Base-by-base conservation (phyloP, 2,888 invertebrate genomes). In the Cheilosia scutellata region DNA sequence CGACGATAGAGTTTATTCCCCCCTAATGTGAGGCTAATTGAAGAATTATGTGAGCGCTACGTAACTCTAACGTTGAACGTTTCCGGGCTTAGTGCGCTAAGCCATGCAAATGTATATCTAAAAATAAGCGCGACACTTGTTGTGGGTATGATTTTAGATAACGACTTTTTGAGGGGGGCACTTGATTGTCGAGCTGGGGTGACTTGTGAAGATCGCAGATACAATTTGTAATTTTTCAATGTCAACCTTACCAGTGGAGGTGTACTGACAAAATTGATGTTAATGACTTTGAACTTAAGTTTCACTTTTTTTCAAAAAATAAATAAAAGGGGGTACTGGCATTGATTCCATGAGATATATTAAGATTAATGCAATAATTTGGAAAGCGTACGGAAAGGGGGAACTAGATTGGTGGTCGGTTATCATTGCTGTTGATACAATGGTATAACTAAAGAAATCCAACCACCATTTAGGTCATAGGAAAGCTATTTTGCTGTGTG, bases 1-100 rank as follows among this genome's bases (percentile, higher is more conserved):
- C 55, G 16, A 31, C 40, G 53, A 47, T 37, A 25, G 29, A 33
- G 66, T 72, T 80, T 68, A 68, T 80, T 66, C 33, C 44, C 53
- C 74, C 44, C 62, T 11, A 13, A 40, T 27, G 65, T 47, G 51
- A 66, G 33, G 33, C 47, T 74, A 63, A 80, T 66, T 66, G 53
- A 62, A 74, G 60, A 60, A 77, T 68, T 77, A 55, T 53, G 44
- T 40, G 31, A 58, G 13, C 27, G 29, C 71, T 33, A 65, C 47
- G 65, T 60, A 74, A 74, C 51, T 5, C 44, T 16, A 74, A 74
- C 51, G 9, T 37, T 16, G 20, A 53, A 11, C 25, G 63, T 62
- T 72, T 53, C 53, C 72, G 62, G 42, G 29, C 49, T 62, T 42
- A 5, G 44, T 40, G 37, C 11, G 42, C 11, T 60, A 40, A 55